Percentiles rank a stretch among this genome's conserved stretches.
Evolutionary conservation across 2,888 invertebrate species (phyloP).

Genomic region (Ligdia adustata): DNA sequence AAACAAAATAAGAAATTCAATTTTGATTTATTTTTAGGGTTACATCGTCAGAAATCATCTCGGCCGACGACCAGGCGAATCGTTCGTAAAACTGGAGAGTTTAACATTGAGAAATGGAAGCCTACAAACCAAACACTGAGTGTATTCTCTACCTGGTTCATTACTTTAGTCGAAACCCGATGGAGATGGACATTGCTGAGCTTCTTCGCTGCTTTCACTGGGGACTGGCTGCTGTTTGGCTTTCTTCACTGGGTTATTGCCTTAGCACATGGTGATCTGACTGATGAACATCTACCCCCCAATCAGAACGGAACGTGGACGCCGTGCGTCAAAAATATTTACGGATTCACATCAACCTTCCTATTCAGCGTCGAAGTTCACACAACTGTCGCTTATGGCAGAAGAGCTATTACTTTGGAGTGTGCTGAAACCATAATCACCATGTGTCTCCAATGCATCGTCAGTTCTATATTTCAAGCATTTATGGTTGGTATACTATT

Average conservation of each 20-base stretch:
- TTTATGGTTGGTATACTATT: conserved; percentile 95
- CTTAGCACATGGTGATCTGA: conserved; percentile 94
- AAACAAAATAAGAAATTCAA: too few relatives aligned
- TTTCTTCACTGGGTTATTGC: conserved; percentile 96
- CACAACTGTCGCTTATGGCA: conserved; percentile 96
- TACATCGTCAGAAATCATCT: conserved; percentile 35
- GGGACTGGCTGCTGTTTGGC: conserved; percentile 95
- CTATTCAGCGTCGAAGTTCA: conserved; percentile 98
- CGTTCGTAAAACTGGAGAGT: conserved; percentile 94
- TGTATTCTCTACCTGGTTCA: conserved; percentile 91
- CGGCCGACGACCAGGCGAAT: conserved; percentile 75
- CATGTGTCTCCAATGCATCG: conserved; percentile 97
- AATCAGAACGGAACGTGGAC: conserved; percentile 85
- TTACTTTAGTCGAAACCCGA: conserved; percentile 91
- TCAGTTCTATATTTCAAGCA: conserved; percentile 94
- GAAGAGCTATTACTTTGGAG: conserved; percentile 93
- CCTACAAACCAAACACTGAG: conserved; percentile 74
- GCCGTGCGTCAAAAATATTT: conserved; percentile 94
- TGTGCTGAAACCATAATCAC: conserved; percentile 97
- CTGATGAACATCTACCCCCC: conserved; percentile 84
- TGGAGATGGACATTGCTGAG: conserved; percentile 97
- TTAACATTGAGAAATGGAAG: conserved; percentile 91
- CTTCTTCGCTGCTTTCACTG: conserved; percentile 92
- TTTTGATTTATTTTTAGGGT: conserved; percentile 34
- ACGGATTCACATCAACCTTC: conserved; percentile 96